Evolutionary conservation across 2,113 vertebrate species (phyloP).

Genomic region (Anhinga rufa): DNA sequence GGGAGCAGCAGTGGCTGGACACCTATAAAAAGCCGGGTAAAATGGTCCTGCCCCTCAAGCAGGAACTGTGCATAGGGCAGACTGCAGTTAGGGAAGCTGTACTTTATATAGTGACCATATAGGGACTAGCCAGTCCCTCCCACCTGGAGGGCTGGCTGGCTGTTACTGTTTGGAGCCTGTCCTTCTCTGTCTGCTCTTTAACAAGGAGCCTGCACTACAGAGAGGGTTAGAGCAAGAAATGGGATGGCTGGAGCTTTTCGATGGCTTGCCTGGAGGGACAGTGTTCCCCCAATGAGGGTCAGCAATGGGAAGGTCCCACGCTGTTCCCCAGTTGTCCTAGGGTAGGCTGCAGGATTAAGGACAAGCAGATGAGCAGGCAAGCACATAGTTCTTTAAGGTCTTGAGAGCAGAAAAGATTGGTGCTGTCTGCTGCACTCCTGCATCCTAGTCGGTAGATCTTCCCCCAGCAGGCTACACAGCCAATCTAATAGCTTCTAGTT

Average conservation of each 20-base stretch:
- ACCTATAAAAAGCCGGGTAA: background rate
- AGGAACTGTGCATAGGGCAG: accelerated
- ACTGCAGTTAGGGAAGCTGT: background rate
- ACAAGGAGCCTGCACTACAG: background rate
- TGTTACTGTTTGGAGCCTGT: background rate
- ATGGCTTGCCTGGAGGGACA: accelerated
- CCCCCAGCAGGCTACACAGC: background rate
- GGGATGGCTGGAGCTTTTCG: background rate
- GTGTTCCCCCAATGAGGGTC: accelerated
- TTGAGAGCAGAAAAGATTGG: background rate
- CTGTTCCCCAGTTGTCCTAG: background rate
- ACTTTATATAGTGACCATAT: background rate
- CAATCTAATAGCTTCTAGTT: background rate
- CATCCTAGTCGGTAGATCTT: background rate
- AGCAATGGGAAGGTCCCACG: background rate
- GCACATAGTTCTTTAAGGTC: background rate
- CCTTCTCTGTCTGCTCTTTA: background rate
- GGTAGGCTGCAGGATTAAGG: background rate
- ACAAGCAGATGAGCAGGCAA: background rate
- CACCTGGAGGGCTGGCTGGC: background rate
- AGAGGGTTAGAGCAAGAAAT: background rate
- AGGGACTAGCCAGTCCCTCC: background rate
- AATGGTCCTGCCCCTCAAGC: background rate
- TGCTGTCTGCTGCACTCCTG: background rate
- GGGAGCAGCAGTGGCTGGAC: background rate